A percentile compares a stretch with the other conserved stretches of the same genome.
Evolutionary conservation across 1,140 invertebrate species (phyloP).

Genomic region (Drosophila orosa): DNA sequence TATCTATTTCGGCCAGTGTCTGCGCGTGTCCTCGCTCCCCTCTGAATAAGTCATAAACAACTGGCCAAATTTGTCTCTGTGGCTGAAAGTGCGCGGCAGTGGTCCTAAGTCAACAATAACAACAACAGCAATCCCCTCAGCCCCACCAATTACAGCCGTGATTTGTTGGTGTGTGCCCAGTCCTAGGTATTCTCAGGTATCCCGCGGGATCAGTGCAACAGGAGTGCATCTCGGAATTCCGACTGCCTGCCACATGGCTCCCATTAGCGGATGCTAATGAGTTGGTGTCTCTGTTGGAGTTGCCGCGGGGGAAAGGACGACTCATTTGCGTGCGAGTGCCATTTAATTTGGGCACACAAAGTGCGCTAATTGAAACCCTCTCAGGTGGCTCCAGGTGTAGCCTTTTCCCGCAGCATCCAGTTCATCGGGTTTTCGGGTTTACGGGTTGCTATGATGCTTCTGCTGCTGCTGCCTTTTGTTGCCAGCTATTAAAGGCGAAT

Average conservation of each 20-base stretch:
- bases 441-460: constrained; percentile 3
- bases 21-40: background rate
- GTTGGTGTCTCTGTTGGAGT: constrained; percentile 8
- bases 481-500: constrained; percentile 51
- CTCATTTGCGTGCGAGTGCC: constrained; percentile 24
- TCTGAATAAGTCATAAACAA: constrained; percentile 45
- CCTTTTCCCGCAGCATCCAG: constrained; percentile 10
- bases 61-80: constrained; percentile 28
- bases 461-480: constrained; percentile 17
- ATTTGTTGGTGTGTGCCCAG: constrained; percentile 25
- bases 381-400: constrained; percentile 16
- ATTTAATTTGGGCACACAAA: constrained; percentile 35
- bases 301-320: background rate
- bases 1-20: constrained; percentile 13
- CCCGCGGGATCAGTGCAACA: constrained; percentile 21
- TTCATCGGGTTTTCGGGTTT: constrained; percentile 28
- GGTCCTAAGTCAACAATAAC: constrained; percentile 25
- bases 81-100: background rate
- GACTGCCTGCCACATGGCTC: constrained; percentile 12
- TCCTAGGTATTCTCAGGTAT: background rate
- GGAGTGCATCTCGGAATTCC: constrained; percentile 24
- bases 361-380: constrained; percentile 39
- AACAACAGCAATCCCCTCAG: constrained; percentile 1
- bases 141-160: constrained; percentile 24
- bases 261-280: constrained; percentile 62